Evolutionary conservation across 2,888 invertebrate species (phyloP).

Genomic region (Cybosia mesomella): DNA sequence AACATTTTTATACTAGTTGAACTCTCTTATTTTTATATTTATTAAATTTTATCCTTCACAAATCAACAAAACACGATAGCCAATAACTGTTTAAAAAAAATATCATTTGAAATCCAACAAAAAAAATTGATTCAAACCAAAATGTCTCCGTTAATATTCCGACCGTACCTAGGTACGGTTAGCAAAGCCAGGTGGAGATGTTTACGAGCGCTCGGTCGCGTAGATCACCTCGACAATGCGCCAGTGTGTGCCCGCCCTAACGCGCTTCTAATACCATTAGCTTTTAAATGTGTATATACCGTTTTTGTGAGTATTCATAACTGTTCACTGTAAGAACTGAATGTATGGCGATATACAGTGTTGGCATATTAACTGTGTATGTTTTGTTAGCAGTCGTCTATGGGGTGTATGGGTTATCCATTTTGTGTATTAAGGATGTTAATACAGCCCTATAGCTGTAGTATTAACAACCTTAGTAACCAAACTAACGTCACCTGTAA

Average conservation of each 20-base stretch:
- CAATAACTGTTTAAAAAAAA: neutral
- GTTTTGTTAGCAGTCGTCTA: too few species aligned
- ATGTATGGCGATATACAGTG: neutral
- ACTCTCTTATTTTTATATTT: neutral
- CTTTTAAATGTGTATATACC: constrained; percentile 36
- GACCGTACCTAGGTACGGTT: constrained; percentile 52
- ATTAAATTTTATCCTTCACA: neutral
- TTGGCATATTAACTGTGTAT: neutral
- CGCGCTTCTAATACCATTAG: constrained; percentile 47
- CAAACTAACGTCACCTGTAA: too few species aligned
- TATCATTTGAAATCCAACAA: neutral
- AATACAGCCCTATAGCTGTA: too few species aligned
- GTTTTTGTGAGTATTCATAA: constrained; percentile 23
- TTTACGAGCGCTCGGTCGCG: constrained; percentile 65
- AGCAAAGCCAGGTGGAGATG: constrained; percentile 60
- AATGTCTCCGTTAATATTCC: constrained; percentile 11
- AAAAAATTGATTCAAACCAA: constrained; percentile 7
- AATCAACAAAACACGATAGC: neutral
- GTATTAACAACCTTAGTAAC: too few species aligned
- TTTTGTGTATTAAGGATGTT: too few species aligned
- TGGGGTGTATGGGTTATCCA: too few species aligned
- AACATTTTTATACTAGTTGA: too few species aligned
- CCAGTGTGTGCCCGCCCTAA: constrained; percentile 44
- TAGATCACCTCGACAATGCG: constrained; percentile 62
- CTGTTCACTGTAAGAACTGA: neutral